phyloP scores from a whole-genome alignment of 2,888 invertebrate genomes.

The Fissipunctia ypsillon region DNA sequence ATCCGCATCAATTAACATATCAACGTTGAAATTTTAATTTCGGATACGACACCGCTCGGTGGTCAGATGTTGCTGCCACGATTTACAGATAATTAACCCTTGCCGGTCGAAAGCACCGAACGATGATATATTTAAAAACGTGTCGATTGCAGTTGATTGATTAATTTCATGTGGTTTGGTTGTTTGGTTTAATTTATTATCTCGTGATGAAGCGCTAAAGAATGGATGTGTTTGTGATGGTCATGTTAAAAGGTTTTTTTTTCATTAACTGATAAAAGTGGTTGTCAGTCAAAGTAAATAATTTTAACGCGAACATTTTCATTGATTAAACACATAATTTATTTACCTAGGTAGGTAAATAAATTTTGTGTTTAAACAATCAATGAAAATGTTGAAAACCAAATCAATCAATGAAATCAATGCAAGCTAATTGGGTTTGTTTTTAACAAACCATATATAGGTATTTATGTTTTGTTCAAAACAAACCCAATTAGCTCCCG shows the following conservation, averaged over 20 bases:
- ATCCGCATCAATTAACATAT: constrained; percentile 73
- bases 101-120: constrained; percentile 54
- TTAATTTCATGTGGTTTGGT: constrained; percentile 66
- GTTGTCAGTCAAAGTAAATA: constrained; percentile 10
- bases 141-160: constrained; percentile 76
- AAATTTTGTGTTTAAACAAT: too few species aligned
- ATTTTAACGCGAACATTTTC: neutral
- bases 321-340: too few species aligned
- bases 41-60: constrained; percentile 57
- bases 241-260: constrained; percentile 45
- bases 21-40: constrained; percentile 75
- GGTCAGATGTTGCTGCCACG: constrained; percentile 63
- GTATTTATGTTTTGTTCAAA: neutral
- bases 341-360: too few species aligned
- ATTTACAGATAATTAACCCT: constrained; percentile 77
- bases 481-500: neutral
- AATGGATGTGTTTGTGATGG: constrained; percentile 41
- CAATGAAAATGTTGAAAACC: too few species aligned
- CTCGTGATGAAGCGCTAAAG: constrained; percentile 49
- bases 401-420: too few species aligned
- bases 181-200: constrained; percentile 66
- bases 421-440: too few species aligned
- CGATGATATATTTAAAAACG: constrained; percentile 73
- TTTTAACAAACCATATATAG: too few species aligned
- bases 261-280: constrained; percentile 41